Percentiles rank a stretch among this genome's conserved stretches.
Conservation (phyloP, 1,140 invertebrate species). For the Battus philenor region DNA sequence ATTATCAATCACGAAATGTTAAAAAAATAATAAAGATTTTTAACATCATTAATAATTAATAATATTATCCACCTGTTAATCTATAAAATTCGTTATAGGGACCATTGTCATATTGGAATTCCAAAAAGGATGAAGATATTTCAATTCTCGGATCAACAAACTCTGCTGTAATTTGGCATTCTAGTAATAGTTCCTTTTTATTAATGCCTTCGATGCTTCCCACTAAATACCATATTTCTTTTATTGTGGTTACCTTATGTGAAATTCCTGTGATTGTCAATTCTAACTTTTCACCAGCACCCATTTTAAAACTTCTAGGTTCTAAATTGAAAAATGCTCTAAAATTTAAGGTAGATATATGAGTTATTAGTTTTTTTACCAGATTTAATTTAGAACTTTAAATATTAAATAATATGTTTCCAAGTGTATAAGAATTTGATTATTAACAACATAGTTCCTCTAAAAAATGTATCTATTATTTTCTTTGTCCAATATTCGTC, state of each 20-base stretch:
- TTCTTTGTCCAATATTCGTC: too few species aligned
- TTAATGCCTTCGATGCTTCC: slow-evolving; percentile 65
- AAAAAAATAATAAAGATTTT: not conserved
- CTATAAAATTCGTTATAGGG: slow-evolving; percentile 67
- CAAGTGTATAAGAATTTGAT: too few species aligned
- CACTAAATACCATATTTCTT: slow-evolving; percentile 65
- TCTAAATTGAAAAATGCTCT: slow-evolving; percentile 59
- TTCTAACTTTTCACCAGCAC: slow-evolving; percentile 54
- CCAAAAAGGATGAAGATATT: slow-evolving; percentile 41
- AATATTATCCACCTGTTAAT: slow-evolving; percentile 51
- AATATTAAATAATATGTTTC: too few species aligned
- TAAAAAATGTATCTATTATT: too few species aligned
- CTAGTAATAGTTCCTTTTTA: slow-evolving; percentile 61
- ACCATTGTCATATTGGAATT: slow-evolving; percentile 60
- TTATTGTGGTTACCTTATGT: slow-evolving; percentile 46
- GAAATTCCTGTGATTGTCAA: slow-evolving; percentile 49
- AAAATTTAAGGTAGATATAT: too few species aligned
- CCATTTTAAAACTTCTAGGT: slow-evolving; percentile 54
- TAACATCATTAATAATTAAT: too few species aligned
- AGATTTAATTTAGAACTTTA: too few species aligned
- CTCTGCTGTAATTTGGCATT: slow-evolving; percentile 52
- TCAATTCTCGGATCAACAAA: slow-evolving; percentile 69
- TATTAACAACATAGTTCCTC: too few species aligned
- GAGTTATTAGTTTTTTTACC: too few species aligned
- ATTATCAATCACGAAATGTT: not conserved